Conservation (phyloP, 2,113 vertebrate genomes). For the Pterophyllum scalare region DNA sequence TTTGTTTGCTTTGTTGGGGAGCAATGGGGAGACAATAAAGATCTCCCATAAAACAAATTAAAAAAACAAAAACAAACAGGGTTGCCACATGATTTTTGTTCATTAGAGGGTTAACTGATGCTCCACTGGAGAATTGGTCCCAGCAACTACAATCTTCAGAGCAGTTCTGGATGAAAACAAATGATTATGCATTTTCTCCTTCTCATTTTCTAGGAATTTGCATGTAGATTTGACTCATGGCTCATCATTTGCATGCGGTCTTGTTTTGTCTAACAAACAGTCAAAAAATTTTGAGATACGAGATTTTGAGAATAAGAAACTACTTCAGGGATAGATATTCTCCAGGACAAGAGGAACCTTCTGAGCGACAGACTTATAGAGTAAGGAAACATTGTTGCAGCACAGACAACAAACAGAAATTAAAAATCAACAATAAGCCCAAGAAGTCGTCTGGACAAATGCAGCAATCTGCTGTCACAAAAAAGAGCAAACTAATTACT, state of each 20-base stretch:
- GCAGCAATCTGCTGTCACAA: no score
- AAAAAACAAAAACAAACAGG: background rate
- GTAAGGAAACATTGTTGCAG: no score
- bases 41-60: background rate
- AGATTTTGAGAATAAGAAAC: no score
- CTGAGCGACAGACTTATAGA: no score
- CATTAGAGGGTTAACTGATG: slow-evolving; percentile 2
- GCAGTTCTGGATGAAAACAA: background rate
- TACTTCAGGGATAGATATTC: no score
- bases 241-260: background rate
- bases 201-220: background rate
- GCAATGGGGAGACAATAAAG: background rate
- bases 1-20: background rate
- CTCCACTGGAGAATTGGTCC: background rate
- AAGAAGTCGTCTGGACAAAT: no score
- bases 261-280: background rate
- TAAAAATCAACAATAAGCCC: no score
- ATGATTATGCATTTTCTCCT: background rate
- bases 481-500: background rate
- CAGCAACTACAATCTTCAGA: background rate
- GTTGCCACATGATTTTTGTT: background rate
- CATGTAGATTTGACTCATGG: background rate
- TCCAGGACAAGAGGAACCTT: no score
- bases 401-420: no score
- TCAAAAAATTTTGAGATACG: no score